Evolutionary conservation across 2,113 vertebrate species (phyloP), one percentile per base, ranked within the genome.

Genomic region (Prunella himalayana): DNA sequence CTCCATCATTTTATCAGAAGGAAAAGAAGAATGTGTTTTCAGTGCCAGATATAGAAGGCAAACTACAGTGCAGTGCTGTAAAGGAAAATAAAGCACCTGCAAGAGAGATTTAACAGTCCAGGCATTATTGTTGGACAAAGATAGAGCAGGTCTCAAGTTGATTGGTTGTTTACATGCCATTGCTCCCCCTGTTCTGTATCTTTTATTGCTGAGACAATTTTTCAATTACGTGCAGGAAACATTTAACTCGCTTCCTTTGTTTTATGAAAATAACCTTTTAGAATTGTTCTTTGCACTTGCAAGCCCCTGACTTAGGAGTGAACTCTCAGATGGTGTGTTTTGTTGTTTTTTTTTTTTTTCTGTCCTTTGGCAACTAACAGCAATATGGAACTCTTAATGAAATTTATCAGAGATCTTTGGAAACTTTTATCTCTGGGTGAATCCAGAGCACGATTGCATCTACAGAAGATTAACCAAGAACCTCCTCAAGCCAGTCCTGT

Each of bases 191-290:
- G 20, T 37, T 82, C 44, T 68, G 18, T 56, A 37, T 60, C 79
- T 76, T 90, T 83, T 90, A 82, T 63, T 90, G 49, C 19, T 80
- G 17, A 61, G 57, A 53, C 4, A 69, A 51, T 65, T 96, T 96
- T 95, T 96, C 75, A 91, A 33, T 88, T 81, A 51, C 2, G 13
- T 71, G 54, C 37, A 81, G 82, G 90, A 91, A 96, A 93, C 39
- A 65, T 66, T 37, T 54, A 90, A 23, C 10, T 94, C 2, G 3
- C 85, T 90, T 96, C 80, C 66, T 93, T 96, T 95, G 47, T 87
- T 88, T 96, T 95, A 95, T 89, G 65, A 76, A 95, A 96, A 95
- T 64, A 93, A 45, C 28, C 41, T 94, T 88, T 94, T 69, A 65
- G 42, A 15, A 13, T 59, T 49, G 86, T 37, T 69, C 47, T 61